Evolutionary conservation across 2,888 invertebrate genomes (phyloP), one percentile per base, ranked within the genome.

Genomic region (Chymomyza procnemis): DNA sequence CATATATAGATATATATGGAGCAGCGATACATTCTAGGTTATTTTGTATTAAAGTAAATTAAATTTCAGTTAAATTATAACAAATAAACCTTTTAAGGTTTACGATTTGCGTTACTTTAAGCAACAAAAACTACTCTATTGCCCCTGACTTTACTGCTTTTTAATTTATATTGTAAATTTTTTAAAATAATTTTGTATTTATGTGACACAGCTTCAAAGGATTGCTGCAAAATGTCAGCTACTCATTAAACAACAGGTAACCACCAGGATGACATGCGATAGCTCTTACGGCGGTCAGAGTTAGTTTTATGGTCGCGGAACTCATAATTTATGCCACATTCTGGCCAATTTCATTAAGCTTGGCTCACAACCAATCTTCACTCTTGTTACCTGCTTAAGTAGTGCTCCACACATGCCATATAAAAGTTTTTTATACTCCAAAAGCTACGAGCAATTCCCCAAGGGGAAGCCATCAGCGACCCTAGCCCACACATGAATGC

Each of bases 251-350:
- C 34, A 63, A 65, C 69, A 70, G 50, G 34, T 41, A 68, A 58
- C 58, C 63, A 64, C 74, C 76, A 75, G n/a, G n/a, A n/a, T 26
- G 83, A 78, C 80, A 80, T 75, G 83, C 67, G 60, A 59, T 57
- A 48, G 62, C 59, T 61, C 62, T 58, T 47, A 54, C 59, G 54
- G 14, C 14, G 19, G 22, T 19, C 54, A 47, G 59, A 61, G 61
- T 47, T 79, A 6, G 26, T 26, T 81, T 86, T 86, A 86, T 72
- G 78, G 64, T 71, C 80, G 74, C 69, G 74, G 64, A 58, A 63
- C 54, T 83, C 80, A 83, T 83, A 78, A 86, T 79, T 86, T 81
- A 83, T 71, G 67, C 63, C 66, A 73, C 75, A 67, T 74, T 79
- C 76, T 59, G 52, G 57, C 56, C 64, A 74, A 66, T 76, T 73